Percentiles rank a stretch among this genome's conserved stretches.
Conservation (phyloP, 2,888 invertebrate genomes). For the Cephus nigrinus region DNA sequence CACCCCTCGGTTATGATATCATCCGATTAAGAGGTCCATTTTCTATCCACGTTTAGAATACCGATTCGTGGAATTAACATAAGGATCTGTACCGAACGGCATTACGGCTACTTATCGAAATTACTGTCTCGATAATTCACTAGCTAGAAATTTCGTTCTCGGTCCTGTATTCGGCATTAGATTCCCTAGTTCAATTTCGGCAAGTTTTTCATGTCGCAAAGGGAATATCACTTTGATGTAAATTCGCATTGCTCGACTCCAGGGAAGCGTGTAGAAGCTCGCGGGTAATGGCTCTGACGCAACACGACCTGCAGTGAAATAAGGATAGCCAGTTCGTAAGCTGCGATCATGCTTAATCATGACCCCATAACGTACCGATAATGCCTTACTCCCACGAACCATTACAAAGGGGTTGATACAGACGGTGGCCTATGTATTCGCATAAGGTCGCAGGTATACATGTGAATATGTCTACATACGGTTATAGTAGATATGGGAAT, state of each 20-base stretch:
- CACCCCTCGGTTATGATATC: background rate
- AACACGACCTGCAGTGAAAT: slow-evolving; percentile 12
- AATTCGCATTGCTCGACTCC: background rate
- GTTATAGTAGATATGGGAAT: background rate
- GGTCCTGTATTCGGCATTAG: background rate
- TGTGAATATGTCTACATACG: background rate
- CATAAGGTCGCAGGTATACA: background rate
- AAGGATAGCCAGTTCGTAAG: slow-evolving; percentile 8
- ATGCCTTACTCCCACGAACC: background rate
- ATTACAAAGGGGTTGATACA: background rate
- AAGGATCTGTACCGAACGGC: background rate
- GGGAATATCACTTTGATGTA: background rate
- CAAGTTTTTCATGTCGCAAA: background rate
- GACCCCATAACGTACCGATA: slow-evolving; percentile 7
- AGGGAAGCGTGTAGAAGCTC: background rate
- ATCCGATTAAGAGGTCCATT: background rate
- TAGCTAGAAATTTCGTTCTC: background rate
- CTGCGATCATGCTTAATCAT: slow-evolving; percentile 15
- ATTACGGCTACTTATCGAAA: background rate
- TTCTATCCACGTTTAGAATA: background rate
- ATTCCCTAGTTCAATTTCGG: background rate
- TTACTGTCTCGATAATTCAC: background rate
- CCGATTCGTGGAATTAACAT: background rate
- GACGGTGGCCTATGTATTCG: background rate
- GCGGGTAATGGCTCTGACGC: background rate